A percentile compares a stretch with the other conserved stretches of the same genome.
Evolutionary conservation across 2,888 invertebrate genomes (phyloP).

Genomic region (Oscheius myriophilus): DNA sequence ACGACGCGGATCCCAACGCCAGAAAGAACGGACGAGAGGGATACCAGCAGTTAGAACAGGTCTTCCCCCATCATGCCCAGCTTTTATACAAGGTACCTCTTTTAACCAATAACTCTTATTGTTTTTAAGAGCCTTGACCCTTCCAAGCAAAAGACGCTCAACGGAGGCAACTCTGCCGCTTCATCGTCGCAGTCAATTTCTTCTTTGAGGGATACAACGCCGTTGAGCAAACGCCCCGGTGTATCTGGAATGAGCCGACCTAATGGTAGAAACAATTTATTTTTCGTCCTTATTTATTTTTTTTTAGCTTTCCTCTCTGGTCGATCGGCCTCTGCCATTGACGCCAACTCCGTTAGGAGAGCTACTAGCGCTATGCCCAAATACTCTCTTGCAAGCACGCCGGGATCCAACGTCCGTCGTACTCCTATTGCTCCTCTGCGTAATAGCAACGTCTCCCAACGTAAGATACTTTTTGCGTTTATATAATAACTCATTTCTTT

Average conservation of each 20-base stretch:
- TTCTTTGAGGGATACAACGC: slow-evolving; percentile 39
- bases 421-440: no score
- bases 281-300: neutral
- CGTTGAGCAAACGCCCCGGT: slow-evolving; percentile 26
- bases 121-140: slow-evolving; percentile 81
- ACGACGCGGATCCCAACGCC: slow-evolving; percentile 92
- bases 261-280: neutral
- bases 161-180: slow-evolving; percentile 76
- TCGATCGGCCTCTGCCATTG: slow-evolving; percentile 32
- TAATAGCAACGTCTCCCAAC: no score
- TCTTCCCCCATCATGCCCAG: slow-evolving; percentile 49
- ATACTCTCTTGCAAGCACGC: neutral
- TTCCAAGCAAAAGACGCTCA: slow-evolving; percentile 79
- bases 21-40: slow-evolving; percentile 80
- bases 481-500: neutral
- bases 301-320: slow-evolving; percentile 32
- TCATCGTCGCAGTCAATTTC: slow-evolving; percentile 67
- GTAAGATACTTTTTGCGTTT: no score
- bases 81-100: slow-evolving; percentile 39
- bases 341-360: slow-evolving; percentile 15
- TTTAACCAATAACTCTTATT: neutral
- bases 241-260: slow-evolving; percentile 16
- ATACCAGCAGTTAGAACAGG: slow-evolving; percentile 43
- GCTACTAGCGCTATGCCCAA: slow-evolving; percentile 8
- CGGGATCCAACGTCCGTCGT: no score